Conservation (phyloP, 2,113 vertebrate species). For the Mustela lutreola region DNA sequence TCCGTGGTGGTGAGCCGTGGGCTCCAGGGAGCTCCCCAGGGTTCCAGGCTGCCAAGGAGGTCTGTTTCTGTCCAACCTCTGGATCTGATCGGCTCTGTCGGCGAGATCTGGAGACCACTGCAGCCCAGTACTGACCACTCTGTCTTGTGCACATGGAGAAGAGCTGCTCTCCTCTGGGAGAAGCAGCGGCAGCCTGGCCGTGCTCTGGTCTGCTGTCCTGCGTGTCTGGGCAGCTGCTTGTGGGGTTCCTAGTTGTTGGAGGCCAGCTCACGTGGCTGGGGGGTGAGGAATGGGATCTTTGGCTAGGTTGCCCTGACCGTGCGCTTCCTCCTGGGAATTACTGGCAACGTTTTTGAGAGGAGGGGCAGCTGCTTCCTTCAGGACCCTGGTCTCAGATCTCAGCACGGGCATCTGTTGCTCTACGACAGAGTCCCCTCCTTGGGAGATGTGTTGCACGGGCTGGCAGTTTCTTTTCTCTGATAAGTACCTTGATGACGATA, state of each 20-base stretch:
- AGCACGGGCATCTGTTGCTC: no score
- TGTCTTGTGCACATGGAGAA: not conserved
- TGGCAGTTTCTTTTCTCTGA: not conserved
- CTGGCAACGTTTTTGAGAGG: not conserved
- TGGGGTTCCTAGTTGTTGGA: not conserved
- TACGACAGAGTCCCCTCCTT: not conserved
- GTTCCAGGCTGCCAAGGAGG: not conserved
- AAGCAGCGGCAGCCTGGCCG: no score
- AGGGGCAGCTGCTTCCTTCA: not conserved
- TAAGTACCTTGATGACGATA: not conserved
- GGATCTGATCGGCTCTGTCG: not conserved
- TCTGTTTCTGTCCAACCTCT: not conserved
- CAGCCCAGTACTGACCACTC: no score
- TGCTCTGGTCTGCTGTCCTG: not conserved
- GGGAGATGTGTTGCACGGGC: not conserved
- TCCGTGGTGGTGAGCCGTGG: not conserved
- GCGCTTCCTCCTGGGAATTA: not conserved
- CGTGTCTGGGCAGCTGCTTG: not conserved
- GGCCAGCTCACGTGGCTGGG: not conserved
- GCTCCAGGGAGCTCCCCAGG: not conserved
- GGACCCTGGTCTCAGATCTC: not conserved
- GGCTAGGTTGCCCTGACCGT: not conserved
- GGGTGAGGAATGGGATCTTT: not conserved
- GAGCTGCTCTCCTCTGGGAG: not conserved
- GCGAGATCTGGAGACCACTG: accelerated